A percentile compares a stretch with the other conserved stretches of the same genome.
Conservation (phyloP, 2,888 invertebrate species). For the Entomobrya multifasciata region DNA sequence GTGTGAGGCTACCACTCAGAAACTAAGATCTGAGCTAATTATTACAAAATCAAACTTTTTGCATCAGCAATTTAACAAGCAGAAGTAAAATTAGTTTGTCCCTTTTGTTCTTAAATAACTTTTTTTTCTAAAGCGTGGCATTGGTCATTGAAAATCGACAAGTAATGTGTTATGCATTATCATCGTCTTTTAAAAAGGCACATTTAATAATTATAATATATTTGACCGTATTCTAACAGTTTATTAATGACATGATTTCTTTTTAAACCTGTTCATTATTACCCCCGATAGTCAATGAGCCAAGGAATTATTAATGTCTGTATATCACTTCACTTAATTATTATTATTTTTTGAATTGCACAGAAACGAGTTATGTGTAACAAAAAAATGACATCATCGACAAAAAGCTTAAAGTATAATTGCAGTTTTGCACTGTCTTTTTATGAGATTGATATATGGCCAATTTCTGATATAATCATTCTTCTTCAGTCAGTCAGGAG, state of each 20-base stretch:
- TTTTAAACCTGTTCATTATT: slow-evolving; percentile 31
- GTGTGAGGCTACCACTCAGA: neutral
- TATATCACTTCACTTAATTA: slow-evolving; percentile 30
- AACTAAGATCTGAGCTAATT: slow-evolving; percentile 7
- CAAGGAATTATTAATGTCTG: slow-evolving; percentile 14
- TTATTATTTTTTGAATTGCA: slow-evolving; percentile 41
- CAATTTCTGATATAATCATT: slow-evolving; percentile 27
- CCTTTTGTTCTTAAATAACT: neutral
- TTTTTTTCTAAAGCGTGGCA: slow-evolving; percentile 1
- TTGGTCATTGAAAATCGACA: slow-evolving; percentile 7
- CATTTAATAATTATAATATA: neutral
- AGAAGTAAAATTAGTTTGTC: neutral
- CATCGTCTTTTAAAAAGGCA: no score
- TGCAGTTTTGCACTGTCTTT: neutral
- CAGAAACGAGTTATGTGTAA: slow-evolving; percentile 29
- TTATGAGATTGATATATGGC: slow-evolving; percentile 21
- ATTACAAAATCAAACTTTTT: slow-evolving; percentile 31
- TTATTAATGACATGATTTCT: slow-evolving; percentile 44
- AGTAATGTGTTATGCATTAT: slow-evolving; percentile 11
- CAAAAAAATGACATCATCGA: neutral
- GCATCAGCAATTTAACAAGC: neutral
- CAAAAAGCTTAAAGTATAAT: no score
- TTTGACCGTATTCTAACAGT: neutral
- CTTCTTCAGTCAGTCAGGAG: neutral
- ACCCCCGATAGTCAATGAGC: slow-evolving; percentile 4